A percentile compares a stretch with the other conserved stretches of the same genome.
These are phyloP conservation scores for Therioaphis trifolii DNA, from an alignment of 2,888 invertebrate species.

Conservation along the genomic window DNA sequence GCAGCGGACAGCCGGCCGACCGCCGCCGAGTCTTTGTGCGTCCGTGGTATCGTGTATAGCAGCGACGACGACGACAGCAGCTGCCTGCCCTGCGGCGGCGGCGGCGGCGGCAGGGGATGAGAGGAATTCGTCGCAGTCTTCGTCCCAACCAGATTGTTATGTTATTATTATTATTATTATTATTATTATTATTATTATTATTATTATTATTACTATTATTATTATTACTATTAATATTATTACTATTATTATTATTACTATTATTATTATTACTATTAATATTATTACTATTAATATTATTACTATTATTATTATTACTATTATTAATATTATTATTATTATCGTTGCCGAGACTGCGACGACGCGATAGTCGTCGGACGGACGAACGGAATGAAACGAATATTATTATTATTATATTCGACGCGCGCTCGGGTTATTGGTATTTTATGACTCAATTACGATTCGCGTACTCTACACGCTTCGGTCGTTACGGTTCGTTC, in stretches of 20 bases:
- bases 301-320: conserved; percentile 3
- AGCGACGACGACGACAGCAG: background rate
- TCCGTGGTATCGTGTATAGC: background rate
- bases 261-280: conserved; percentile 6
- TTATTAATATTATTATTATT: background rate
- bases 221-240: conserved; percentile 4
- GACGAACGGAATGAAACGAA: no score
- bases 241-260: conserved; percentile 13
- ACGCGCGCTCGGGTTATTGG: no score
- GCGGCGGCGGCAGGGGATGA: background rate
- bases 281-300: conserved; percentile 1
- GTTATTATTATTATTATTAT: background rate
- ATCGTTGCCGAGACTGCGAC: no score
- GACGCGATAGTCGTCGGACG: no score
- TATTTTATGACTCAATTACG: no score
- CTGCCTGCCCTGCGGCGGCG: background rate
- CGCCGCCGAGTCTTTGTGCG: background rate
- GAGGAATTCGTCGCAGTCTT: no score
- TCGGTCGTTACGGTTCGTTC: no score
- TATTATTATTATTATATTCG: no score
- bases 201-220: background rate
- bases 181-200: conserved; percentile 29
- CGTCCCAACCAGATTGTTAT: no score
- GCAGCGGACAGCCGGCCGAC: background rate
- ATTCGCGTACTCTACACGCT: no score